Base-by-base conservation (phyloP, 1,140 invertebrate species). In the Leptonema lineaticorne region DNA sequence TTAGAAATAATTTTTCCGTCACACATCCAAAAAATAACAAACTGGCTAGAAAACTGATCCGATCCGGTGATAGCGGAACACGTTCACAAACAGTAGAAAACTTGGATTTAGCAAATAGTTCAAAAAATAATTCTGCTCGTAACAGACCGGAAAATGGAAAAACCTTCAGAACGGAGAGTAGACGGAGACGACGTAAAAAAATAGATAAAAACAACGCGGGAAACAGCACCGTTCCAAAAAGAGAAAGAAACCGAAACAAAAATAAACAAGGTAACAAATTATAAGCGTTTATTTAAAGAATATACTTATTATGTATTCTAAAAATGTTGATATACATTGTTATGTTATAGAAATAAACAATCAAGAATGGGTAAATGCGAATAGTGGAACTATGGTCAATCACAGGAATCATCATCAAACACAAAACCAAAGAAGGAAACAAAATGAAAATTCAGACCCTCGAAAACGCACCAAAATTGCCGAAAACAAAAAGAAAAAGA, bases 11-110 rank as follows among this genome's bases (percentile, higher is more conserved):
- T 53, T 48, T 24, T n/a, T 2, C 18, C 24, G 28, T 58, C 50
- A 3, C 14, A 30, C 37, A 37, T 30, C 33, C 37, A 6, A 48
- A 57, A 20, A 46, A 33, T n/a, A 65, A 74, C 0, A 82, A 78
- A 74, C 77, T 77, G 14, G 75, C 78, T 14, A 75, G 76, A 71
- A 80, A 82, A 69, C 72, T 79, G 11, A 67, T 80, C 27, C 75
- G 78, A 58, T 79, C 78, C 11, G 78, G 77, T 11, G 48, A 67
- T 30, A 75, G 73, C 45, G 74, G n/a, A 29, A 30, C 11, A 20
- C 22, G 29, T 64, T 30, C 33, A 50, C 50, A 64, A 50, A 50
- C 14, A 29, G n/a, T 50, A n/a, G 62, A 50, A n/a, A 53, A 18
- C 18, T 30, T n/a, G 8, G 20, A 33, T 22, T 37, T 16, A 30